Evolutionary conservation across 1,140 invertebrate species (phyloP), one percentile per base, ranked within the genome.

Genomic region (Hyphantria cunea): DNA sequence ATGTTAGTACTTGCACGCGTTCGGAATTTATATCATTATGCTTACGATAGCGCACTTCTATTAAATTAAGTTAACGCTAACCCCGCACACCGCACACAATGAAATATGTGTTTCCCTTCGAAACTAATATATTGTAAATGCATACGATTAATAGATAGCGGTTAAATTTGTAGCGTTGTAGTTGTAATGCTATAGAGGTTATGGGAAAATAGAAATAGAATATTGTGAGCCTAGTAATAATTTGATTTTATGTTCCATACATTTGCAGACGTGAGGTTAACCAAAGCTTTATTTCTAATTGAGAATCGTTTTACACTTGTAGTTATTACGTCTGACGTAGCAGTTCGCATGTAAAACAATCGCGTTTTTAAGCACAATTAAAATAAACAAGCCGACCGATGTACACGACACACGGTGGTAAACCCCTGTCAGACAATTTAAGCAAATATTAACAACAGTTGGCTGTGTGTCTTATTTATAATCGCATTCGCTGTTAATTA

Each of bases 1-100:
- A 76, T 66, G 75, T 77, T 80, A 77, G 69, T 69, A 64, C 39
- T 54, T 49, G 2, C 1, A 25, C 17, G 50, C 64, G 60, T 65
- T 76, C 52, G 65, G 74, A 72, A 85, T 83, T 86, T 80, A 79
- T 79, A 78, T 70, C 66, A 83, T 80, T 79, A 73, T 62, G 47
- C n/a, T 33, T 12, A 65, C 51, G 45, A 70, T 67, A 68, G 39
- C 12, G 47, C 62, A 64, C 61, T 77, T 66, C 59, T 67, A 73
- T 73, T 74, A 71, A 71, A 74, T 76, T 70, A 76, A 74, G 66
- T 77, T 69, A 80, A 78, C 74, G 64, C 68, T 75, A 71, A 83
- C 74, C 77, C 78, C 64, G 47, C 64, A 33, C 44, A 42, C 60
- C 58, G 56, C 45, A 11, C 51, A n/a, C 39, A n/a, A 65, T 70